These are phyloP conservation scores for Falco columbarius DNA, from an alignment of 2,797 vertebrate genomes.

Conservation along the genomic window DNA sequence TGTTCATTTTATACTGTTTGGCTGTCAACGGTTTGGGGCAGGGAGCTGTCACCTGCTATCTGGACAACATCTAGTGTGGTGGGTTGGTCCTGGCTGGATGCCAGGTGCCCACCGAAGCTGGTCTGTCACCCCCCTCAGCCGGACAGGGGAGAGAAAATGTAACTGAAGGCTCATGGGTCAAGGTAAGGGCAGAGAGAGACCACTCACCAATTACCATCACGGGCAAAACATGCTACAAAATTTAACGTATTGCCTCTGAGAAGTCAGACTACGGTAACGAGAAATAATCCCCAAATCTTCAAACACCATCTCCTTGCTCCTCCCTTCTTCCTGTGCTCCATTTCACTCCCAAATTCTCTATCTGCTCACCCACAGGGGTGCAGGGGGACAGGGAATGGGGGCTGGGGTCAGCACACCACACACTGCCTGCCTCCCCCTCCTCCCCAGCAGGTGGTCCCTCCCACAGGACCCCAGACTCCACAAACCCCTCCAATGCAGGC, in stretches of 20 bases:
- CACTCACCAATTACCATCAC: background rate
- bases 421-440: background rate
- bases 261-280: background rate
- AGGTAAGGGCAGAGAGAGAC: background rate
- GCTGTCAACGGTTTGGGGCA: background rate
- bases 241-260: background rate
- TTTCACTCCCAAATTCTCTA: background rate
- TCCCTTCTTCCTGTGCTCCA: background rate
- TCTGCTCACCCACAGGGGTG: background rate
- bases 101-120: background rate
- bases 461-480: background rate
- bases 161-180: fast-evolving
- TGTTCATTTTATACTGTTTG: background rate
- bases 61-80: background rate
- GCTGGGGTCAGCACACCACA: background rate
- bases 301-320: background rate
- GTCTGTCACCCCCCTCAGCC: background rate
- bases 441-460: background rate
- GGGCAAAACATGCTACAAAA: background rate
- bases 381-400: background rate
- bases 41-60: background rate
- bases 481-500: background rate
- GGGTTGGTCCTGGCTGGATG: background rate
- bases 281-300: background rate
- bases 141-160: background rate